phyloP scores from a whole-genome alignment of 2,797 vertebrate genomes.

The Glyptemys insculpta region DNA sequence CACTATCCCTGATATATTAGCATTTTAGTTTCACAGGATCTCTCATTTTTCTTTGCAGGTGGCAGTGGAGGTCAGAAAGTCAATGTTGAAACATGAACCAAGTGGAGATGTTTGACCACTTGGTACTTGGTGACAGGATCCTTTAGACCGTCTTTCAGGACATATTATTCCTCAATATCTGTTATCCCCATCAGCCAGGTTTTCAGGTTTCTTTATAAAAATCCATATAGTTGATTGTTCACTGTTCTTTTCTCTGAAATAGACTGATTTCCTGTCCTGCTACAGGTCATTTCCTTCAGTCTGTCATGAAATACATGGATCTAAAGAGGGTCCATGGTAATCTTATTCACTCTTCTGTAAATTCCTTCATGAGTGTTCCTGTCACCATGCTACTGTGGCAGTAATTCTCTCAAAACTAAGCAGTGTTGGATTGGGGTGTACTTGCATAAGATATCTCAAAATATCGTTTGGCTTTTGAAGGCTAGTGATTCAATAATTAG shows the following conservation, averaged over 20 bases:
- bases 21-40: not conserved
- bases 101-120: not conserved
- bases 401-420: not conserved
- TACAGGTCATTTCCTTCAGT: not conserved
- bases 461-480: not conserved
- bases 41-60: not conserved
- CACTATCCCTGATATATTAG: not conserved
- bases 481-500: slow-evolving; percentile 4
- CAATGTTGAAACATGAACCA: not conserved
- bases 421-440: not conserved
- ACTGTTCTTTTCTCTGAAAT: not conserved
- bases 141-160: not conserved
- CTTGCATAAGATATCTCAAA: not conserved
- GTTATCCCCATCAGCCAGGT: not conserved
- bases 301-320: not conserved
- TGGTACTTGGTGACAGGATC: not conserved
- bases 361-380: not conserved
- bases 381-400: not conserved
- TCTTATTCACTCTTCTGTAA: not conserved
- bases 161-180: not conserved
- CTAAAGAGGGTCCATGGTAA: not conserved
- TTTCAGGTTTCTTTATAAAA: not conserved
- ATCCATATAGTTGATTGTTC: not conserved
- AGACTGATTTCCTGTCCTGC: not conserved
- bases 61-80: not conserved